Evolutionary conservation across 2,888 invertebrate genomes (phyloP).

Genomic region (Crioceris asparagi): DNA sequence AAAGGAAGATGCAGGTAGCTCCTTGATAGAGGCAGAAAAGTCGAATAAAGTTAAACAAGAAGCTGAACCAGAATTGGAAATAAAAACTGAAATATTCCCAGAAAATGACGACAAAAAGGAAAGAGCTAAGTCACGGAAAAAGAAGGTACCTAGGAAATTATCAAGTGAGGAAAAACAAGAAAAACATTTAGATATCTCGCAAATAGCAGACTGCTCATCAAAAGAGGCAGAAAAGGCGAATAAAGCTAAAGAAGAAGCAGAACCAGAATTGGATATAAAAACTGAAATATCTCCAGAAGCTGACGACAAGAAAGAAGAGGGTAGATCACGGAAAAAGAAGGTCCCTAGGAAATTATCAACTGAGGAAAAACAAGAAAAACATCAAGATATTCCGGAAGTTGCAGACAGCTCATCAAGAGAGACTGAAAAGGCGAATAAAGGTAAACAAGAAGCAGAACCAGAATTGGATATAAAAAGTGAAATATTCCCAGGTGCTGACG

Average conservation of each 20-base stretch:
- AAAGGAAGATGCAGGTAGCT: conserved; percentile 10
- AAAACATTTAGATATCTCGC: too few species aligned
- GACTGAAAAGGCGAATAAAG: conserved; percentile 8
- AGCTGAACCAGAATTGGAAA: conserved; percentile 9
- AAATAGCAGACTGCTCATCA: too few species aligned
- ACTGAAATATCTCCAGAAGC: conserved; percentile 15
- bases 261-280: conserved; percentile 26
- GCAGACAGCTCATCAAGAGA: conserved; percentile 2
- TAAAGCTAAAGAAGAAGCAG: conserved; percentile 15
- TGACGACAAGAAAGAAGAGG: conserved; percentile 11
- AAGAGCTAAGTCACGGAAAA: too few species aligned
- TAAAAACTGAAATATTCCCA: conserved; percentile 8
- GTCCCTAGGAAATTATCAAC: conserved; percentile 7
- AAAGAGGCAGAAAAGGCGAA: conserved; percentile 10
- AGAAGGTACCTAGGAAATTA: too few species aligned
- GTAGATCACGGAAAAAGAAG: conserved; percentile 17
- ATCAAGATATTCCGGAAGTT: conserved; percentile 12
- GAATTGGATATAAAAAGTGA: conserved; percentile 3
- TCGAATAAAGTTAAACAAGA: not conserved
- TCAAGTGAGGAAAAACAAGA: too few species aligned
- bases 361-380: conserved; percentile 5
- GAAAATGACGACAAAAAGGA: too few species aligned
- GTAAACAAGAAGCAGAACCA: conserved; percentile 5
- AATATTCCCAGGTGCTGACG: conserved; percentile 12
- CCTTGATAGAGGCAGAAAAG: not conserved